A percentile compares a stretch with the other conserved stretches of the same genome.
These are phyloP conservation scores for Papilio aristodemus DNA, from an alignment of 1,140 invertebrate species.

Conservation along the genomic window DNA sequence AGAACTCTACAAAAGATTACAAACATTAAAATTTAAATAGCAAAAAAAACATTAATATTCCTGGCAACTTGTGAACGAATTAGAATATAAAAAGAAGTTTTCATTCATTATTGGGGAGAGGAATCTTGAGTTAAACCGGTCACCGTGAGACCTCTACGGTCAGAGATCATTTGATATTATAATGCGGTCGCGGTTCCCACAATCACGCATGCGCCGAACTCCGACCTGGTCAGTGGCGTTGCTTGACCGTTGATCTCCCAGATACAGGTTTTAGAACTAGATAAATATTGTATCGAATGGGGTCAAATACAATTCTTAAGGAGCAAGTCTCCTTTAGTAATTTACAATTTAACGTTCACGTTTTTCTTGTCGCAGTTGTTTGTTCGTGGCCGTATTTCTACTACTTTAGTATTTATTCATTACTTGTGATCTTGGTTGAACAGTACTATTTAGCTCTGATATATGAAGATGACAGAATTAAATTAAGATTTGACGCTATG, in stretches of 20 bases:
- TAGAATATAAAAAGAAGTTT: slow-evolving; percentile 27
- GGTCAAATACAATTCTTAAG: slow-evolving; percentile 8
- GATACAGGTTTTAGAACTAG: slow-evolving; percentile 17
- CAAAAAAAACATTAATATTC: slow-evolving; percentile 24
- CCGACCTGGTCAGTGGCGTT: slow-evolving; percentile 4
- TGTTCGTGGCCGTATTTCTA: neutral
- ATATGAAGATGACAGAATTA: too few species aligned
- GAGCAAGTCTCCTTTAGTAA: slow-evolving; percentile 3
- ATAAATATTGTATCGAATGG: slow-evolving; percentile 8
- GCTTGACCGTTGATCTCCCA: slow-evolving; percentile 25
- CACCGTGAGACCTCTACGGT: slow-evolving; percentile 29
- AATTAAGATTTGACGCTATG: too few species aligned
- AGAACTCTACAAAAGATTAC: slow-evolving; percentile 11
- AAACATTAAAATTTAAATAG: slow-evolving; percentile 1
- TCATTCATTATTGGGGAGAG: slow-evolving; percentile 23
- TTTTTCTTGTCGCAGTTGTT: neutral
- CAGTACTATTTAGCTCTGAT: neutral
- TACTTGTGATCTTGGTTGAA: neutral
- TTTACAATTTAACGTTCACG: slow-evolving; percentile 23
- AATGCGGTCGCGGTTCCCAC: slow-evolving; percentile 30
- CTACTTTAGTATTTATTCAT: neutral
- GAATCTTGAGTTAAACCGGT: slow-evolving; percentile 18
- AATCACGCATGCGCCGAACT: slow-evolving; percentile 24
- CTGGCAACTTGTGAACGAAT: slow-evolving; percentile 25
- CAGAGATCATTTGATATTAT: slow-evolving; percentile 28